A percentile compares a stretch with the other conserved stretches of the same genome.
Conservation (phyloP, 2,888 invertebrate genomes). For the Ormyrus rosae region DNA sequence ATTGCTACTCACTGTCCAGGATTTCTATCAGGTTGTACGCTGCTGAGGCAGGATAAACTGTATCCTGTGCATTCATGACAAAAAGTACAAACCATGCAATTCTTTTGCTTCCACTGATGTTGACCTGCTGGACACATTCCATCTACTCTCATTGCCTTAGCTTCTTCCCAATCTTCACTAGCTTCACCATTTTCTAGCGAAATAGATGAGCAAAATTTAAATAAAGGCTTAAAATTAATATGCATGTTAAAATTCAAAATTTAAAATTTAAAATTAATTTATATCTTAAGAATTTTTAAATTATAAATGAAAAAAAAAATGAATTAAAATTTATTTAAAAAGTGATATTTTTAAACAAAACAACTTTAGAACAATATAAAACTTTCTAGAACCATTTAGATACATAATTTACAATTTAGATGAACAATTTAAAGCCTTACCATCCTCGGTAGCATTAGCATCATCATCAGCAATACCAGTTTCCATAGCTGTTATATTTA, state of each 20-base stretch:
- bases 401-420: background rate
- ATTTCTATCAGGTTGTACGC: slow-evolving; percentile 86
- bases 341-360: too few relatives aligned
- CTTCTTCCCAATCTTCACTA: slow-evolving; percentile 78
- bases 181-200: slow-evolving; percentile 70
- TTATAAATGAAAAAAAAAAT: background rate
- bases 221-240: background rate
- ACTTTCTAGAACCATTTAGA: too few relatives aligned
- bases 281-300: too few relatives aligned
- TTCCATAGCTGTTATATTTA: slow-evolving; percentile 78
- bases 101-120: slow-evolving; percentile 88
- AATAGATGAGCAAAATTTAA: background rate
- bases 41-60: slow-evolving; percentile 88
- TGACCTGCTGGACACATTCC: slow-evolving; percentile 82
- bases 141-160: slow-evolving; percentile 70
- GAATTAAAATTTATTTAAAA: background rate
- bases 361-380: too few relatives aligned
- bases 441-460: slow-evolving; percentile 70
- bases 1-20: slow-evolving; percentile 67
- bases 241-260: too few relatives aligned
- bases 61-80: slow-evolving; percentile 97
- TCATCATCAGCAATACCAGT: slow-evolving; percentile 76
- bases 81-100: slow-evolving; percentile 92
- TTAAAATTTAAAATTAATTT: too few relatives aligned
- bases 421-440: slow-evolving; percentile 56